These are phyloP conservation scores for Ictinia mississippiensis DNA, from an alignment of 2,797 vertebrate genomes.

Conservation along the genomic window DNA sequence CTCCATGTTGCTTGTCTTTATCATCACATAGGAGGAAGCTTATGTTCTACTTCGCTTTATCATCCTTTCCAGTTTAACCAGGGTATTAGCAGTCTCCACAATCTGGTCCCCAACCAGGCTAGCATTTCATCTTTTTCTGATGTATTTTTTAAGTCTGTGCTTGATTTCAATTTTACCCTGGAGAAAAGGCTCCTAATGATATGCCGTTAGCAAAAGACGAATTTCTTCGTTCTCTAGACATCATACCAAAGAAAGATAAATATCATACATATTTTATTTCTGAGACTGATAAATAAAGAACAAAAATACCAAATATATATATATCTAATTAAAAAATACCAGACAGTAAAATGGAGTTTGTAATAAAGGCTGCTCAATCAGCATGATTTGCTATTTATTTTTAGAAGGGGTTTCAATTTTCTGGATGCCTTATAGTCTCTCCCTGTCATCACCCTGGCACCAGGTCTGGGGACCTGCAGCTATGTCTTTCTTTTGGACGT, in stretches of 20 bases:
- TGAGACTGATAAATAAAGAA: slow-evolving; percentile 36
- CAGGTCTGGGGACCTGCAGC: background rate
- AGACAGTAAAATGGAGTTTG: background rate
- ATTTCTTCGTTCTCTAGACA: slow-evolving; percentile 16
- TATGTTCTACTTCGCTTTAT: slow-evolving; percentile 35
- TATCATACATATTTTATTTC: slow-evolving; percentile 56
- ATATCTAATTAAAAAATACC: background rate
- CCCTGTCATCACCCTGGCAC: background rate
- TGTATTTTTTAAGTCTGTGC: slow-evolving; percentile 37
- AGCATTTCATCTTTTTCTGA: slow-evolving; percentile 23
- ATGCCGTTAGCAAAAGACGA: background rate
- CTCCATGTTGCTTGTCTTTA: slow-evolving; percentile 39
- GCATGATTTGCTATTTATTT: background rate
- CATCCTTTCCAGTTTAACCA: slow-evolving; percentile 14
- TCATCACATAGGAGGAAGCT: slow-evolving; percentile 35
- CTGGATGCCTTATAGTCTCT: background rate
- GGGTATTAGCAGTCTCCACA: background rate
- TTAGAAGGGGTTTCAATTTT: background rate
- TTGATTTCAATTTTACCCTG: slow-evolving; percentile 25
- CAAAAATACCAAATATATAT: background rate
- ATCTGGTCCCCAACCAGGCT: background rate
- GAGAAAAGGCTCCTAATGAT: slow-evolving; percentile 44
- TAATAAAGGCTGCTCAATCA: background rate
- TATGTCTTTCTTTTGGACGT: rapidly evolving
- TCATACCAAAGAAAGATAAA: slow-evolving; percentile 43